Evolutionary conservation across 2,113 vertebrate genomes (phyloP).

Genomic region (Oreamnos americanus): DNA sequence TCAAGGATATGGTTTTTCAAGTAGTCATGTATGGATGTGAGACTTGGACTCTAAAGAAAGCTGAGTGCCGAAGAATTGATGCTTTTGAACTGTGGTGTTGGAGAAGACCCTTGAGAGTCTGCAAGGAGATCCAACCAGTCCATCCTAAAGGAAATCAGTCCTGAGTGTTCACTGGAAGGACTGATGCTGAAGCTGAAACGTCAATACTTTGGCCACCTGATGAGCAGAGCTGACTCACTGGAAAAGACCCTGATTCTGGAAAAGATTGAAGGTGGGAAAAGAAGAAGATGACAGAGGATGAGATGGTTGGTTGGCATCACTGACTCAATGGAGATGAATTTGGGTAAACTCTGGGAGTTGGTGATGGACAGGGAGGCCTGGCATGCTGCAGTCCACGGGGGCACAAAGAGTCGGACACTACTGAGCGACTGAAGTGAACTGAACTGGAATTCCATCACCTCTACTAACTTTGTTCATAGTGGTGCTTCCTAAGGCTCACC

Average conservation of each 20-base stretch:
- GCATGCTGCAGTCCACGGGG: accelerated
- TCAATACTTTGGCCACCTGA: not conserved
- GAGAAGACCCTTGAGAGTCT: not conserved
- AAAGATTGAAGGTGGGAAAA: not conserved
- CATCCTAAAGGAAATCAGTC: not conserved
- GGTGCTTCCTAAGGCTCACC: not conserved
- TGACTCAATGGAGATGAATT: not conserved
- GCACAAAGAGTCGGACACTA: accelerated
- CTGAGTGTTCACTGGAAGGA: not conserved
- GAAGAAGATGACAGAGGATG: not conserved
- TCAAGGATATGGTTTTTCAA: not conserved
- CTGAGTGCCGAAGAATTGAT: not conserved
- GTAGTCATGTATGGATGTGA: not conserved
- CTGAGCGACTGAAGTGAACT: not conserved
- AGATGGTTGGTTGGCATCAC: not conserved
- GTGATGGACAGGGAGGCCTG: not conserved
- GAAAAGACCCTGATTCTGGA: not conserved
- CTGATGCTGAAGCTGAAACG: not conserved
- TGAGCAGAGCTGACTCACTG: not conserved
- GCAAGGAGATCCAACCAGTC: not conserved
- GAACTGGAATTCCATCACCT: not conserved
- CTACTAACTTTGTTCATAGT: not conserved
- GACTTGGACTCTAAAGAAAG: not conserved
- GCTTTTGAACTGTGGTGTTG: not conserved
- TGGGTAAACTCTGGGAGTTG: not conserved